Percentiles rank a stretch among this genome's conserved stretches.
Conservation (phyloP, 2,888 invertebrate genomes). For the Polylopha cassiicola region DNA sequence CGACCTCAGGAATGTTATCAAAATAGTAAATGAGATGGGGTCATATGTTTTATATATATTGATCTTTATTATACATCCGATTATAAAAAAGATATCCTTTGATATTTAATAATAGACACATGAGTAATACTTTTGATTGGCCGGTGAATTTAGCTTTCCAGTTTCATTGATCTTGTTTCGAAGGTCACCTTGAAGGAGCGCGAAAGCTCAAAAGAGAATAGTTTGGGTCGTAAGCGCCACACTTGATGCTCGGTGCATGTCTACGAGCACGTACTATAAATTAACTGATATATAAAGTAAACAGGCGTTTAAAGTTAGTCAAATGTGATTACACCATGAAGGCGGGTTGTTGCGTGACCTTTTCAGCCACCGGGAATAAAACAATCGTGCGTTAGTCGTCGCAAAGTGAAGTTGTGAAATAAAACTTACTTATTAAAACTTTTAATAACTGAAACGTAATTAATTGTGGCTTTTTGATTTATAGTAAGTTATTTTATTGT, state of each 20-base stretch:
- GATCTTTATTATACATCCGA: too few species aligned
- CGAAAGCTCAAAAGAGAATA: conserved; percentile 52
- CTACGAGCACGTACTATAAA: conserved; percentile 27
- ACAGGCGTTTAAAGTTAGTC: conserved; percentile 19
- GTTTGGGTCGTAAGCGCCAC: conserved; percentile 23
- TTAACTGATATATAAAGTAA: conserved; percentile 20
- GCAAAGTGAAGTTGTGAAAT: conserved; percentile 11
- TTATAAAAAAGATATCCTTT: neutral
- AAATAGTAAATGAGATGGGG: too few species aligned
- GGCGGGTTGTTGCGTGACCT: conserved; percentile 24
- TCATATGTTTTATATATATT: too few species aligned
- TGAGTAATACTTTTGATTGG: conserved; percentile 10
- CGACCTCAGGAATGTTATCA: conserved; percentile 1
- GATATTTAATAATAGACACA: neutral
- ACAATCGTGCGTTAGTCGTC: too few species aligned
- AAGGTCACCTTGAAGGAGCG: conserved; percentile 69
- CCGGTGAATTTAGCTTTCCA: conserved; percentile 17
- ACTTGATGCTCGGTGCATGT: conserved; percentile 25
- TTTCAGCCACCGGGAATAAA: too few species aligned
- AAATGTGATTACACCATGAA: conserved; percentile 32
- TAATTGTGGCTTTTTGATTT: conserved; percentile 9
- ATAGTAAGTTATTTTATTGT: conserved; percentile 23
- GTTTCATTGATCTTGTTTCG: conserved; percentile 44
- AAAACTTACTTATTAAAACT: conserved; percentile 9
- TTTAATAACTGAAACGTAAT: conserved; percentile 1